These are phyloP conservation scores for Natrix natrix DNA, from an alignment of 2,797 vertebrate genomes.

Conservation along the genomic window DNA sequence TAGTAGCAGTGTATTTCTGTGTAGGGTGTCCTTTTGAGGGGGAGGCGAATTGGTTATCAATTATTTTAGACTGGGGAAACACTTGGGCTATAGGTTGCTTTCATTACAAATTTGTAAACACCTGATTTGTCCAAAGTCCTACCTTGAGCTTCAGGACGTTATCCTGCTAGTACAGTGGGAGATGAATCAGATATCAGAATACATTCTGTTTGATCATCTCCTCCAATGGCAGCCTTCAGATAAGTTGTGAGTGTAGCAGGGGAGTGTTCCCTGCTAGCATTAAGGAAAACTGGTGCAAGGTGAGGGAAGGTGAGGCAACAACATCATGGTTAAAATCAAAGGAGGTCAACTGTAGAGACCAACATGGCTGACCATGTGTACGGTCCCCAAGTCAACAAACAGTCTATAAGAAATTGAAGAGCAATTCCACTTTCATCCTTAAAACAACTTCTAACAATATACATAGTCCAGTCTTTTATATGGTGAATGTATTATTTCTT, in stretches of 20 bases:
- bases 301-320: neutral
- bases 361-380: neutral
- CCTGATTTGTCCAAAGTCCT: neutral
- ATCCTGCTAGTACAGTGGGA: neutral
- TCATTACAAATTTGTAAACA: neutral
- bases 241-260: neutral
- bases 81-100: neutral
- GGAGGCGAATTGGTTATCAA: neutral
- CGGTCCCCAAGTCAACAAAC: neutral
- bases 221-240: neutral
- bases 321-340: neutral
- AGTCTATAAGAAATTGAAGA: neutral
- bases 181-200: neutral
- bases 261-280: neutral
- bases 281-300: neutral
- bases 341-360: neutral
- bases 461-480: neutral
- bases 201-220: neutral
- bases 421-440: neutral
- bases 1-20: neutral
- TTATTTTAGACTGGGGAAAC: neutral
- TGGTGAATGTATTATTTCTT: neutral
- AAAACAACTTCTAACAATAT: neutral
- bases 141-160: neutral
- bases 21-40: neutral